Percentiles rank a stretch among this genome's conserved stretches.
Conservation (phyloP, 1,140 invertebrate species). For the Ceratosolen solmsi region DNA sequence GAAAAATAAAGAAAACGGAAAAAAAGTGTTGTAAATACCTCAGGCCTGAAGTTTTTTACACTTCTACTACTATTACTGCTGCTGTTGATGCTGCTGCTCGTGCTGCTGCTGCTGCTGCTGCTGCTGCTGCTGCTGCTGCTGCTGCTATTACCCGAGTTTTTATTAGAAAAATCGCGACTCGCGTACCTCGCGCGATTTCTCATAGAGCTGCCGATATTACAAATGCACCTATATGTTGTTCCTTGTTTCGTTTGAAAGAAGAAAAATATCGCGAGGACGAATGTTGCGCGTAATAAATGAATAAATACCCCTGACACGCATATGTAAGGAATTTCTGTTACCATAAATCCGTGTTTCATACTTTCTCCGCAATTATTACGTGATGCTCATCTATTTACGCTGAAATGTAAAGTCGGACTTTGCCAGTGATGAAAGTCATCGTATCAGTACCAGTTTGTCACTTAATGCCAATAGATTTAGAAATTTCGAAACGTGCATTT, state of each 20-base stretch:
- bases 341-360: slow-evolving; percentile 42
- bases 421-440: neutral
- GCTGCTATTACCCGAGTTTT: slow-evolving; percentile 16
- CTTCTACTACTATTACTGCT: slow-evolving; percentile 13
- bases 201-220: slow-evolving; percentile 38
- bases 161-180: slow-evolving; percentile 40
- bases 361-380: neutral
- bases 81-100: slow-evolving; percentile 19
- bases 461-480: neutral
- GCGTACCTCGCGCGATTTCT: slow-evolving; percentile 48
- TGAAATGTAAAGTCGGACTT: neutral
- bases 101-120: slow-evolving; percentile 4
- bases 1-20: neutral
- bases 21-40: slow-evolving; percentile 45
- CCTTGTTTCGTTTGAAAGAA: slow-evolving; percentile 14
- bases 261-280: neutral
- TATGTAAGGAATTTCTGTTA: slow-evolving; percentile 38
- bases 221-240: slow-evolving; percentile 27
- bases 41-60: slow-evolving; percentile 34
- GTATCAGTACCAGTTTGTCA: neutral
- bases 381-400: slow-evolving; percentile 9
- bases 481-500: neutral
- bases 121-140: slow-evolving; percentile 27
- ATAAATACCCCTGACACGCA: neutral
- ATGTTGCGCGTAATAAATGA: slow-evolving; percentile 22